Base-by-base conservation (phyloP, 1,140 invertebrate genomes). In the Hyles vespertilio region DNA sequence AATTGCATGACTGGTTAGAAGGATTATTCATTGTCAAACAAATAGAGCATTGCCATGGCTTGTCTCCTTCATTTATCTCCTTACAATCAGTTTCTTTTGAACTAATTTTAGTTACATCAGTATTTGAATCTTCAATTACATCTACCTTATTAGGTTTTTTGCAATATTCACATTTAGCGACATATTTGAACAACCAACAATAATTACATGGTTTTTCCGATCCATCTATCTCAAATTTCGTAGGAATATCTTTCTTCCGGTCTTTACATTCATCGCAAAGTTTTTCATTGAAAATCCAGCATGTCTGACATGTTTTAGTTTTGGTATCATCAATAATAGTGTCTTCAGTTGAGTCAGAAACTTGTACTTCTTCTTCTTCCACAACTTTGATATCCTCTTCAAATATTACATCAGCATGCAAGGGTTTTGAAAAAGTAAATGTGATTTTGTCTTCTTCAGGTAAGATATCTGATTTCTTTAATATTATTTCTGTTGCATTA, bases 211-310 rank as follows among this genome's bases (percentile, higher is more conserved):
- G 22, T 32, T 63, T 43, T 10, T 6, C 36, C 2, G 9, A 12
- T 12, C 33, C 6, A 3, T 54, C 43, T 6, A n/a, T 43, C 3
- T 53, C 45, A 49, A 5, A 9, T n/a, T 22, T 48, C 9, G 1
- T n/a, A 57, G 46, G 5, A 36, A 48, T 40, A 9, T 48, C 9
- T 47, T 44, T 32, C 9, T 40, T 3, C 6, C 53, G 54, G 9
- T 44, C 40, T 36, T 66, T 54, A 57, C 73, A 78, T 43, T 56
- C 47, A 34, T 64, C 51, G 56, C 75, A 75, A 45, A 46, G 58
- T 32, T 69, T 32, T 58, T 67, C 72, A 32, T 74, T 72, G 52
- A 81, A 83, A 55, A 81, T 66, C 77, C 78, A 83, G 58, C 78
- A 83, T 56, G 59, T 64, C 33, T 73, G 74, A 58, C 80, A 81